These are phyloP conservation scores for Cervus canadensis DNA, from an alignment of 2,113 vertebrate genomes.

Conservation along the genomic window DNA sequence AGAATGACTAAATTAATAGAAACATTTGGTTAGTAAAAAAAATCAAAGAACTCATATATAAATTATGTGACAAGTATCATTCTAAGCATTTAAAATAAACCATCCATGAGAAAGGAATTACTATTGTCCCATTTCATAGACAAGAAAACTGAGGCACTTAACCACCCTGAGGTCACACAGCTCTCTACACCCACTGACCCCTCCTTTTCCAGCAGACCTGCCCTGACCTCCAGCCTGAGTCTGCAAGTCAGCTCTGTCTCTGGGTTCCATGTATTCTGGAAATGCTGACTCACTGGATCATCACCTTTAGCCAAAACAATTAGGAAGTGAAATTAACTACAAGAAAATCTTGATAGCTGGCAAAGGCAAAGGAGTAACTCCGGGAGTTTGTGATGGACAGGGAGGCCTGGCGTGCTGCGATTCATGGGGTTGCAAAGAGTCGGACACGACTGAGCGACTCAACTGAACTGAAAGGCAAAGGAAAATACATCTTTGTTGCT, in stretches of 20 bases:
- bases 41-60: neutral
- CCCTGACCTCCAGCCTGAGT: rapidly evolving
- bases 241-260: neutral
- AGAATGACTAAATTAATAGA: neutral
- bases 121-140: neutral
- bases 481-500: neutral
- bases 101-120: neutral
- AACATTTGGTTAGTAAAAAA: neutral
- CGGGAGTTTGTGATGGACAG: too few species aligned
- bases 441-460: too few species aligned
- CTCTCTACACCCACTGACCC: neutral
- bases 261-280: neutral
- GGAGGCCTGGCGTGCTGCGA: too few species aligned
- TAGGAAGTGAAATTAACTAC: neutral
- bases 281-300: neutral
- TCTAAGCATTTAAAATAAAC: neutral
- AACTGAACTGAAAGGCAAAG: neutral
- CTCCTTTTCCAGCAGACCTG: neutral
- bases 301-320: too few species aligned
- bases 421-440: too few species aligned
- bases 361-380: neutral
- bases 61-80: neutral
- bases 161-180: neutral
- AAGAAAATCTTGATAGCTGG: neutral
- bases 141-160: neutral